A percentile compares a stretch with the other conserved stretches of the same genome.
Evolutionary conservation across 1,140 invertebrate species (phyloP).

Genomic region (Ladona fulva): DNA sequence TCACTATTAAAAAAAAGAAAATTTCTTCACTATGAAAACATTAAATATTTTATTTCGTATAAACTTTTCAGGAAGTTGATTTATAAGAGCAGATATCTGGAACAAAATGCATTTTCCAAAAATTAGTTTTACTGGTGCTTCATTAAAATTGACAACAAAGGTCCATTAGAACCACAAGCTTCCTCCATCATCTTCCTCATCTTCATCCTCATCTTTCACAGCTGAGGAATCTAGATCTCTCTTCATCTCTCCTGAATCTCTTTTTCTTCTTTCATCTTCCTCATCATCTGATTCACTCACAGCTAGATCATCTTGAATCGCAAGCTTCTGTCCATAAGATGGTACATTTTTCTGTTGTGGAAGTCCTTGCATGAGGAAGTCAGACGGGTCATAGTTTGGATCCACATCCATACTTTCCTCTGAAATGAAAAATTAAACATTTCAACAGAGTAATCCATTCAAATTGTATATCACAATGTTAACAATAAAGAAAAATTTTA

Average conservation of each 20-base stretch:
- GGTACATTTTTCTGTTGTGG: constrained; percentile 27
- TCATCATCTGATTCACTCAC: constrained; percentile 24
- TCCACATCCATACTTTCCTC: constrained; percentile 73
- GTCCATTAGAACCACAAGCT: constrained; percentile 28
- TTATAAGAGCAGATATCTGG: too few species aligned
- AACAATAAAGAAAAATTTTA: too few species aligned
- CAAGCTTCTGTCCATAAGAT: constrained; percentile 25
- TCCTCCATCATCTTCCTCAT: constrained; percentile 40
- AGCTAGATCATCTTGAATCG: constrained; percentile 20
- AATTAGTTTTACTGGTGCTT: too few species aligned
- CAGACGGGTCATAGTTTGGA: constrained; percentile 78
- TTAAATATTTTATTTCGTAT: too few species aligned
- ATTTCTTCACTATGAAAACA: too few species aligned
- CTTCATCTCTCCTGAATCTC: constrained; percentile 35
- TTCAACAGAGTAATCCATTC: too few species aligned
- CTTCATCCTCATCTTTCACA: constrained; percentile 26
- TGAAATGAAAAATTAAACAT: constrained; percentile 23
- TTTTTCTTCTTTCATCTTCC: constrained; percentile 31
- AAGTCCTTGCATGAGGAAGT: constrained; percentile 58
- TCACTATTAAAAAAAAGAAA: too few species aligned
- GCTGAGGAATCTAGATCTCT: constrained; percentile 37
- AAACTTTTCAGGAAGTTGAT: too few species aligned
- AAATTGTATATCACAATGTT: too few species aligned
- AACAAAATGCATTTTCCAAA: too few species aligned
- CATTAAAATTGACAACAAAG: too few species aligned